Evolutionary conservation across 2,113 vertebrate species (phyloP), one percentile per base, ranked within the genome.

Genomic region (Chrysemys picta): DNA sequence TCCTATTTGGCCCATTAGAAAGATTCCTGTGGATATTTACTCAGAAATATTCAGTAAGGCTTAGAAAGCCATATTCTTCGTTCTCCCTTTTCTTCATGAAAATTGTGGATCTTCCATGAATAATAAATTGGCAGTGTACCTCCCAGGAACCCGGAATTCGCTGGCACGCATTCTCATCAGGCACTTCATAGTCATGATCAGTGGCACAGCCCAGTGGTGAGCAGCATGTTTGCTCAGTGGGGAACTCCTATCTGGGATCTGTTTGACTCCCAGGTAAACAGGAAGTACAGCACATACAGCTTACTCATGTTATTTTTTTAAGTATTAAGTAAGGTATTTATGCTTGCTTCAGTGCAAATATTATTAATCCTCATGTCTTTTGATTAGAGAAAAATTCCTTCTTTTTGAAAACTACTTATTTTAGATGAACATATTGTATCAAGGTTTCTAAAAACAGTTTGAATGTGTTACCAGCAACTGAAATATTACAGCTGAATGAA

Each of bases 321-420:
- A 31, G 45, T 59, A 76, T 53, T 88, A 79, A 56, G 10, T 83
- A 90, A 88, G 53, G 87, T 89, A 94, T 96, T 96, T 96, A 91
- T 52, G 3, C 53, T 79, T 90, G 6, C 17, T 96, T 76, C 29
- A 78, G 1, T 89, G 49, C 9, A 81, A 72, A 14, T 53, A 21
- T 31, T 96, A 80, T 82, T 95, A 89, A 89, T 89, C 83, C 85
- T 91, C 31, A 85, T 65, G 2, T 87, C 42, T 89, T 88, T 94
- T 87, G 31, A 14, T 1, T 84, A 45, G 21, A 49, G 42, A 87
- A 54, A 85, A 78, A 87, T 59, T 87, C 3, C 17, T 93, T 88
- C 35, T 94, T 13, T 50, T 88, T 95, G n/a, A 89, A 92, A 25
- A 82, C 78, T 42, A 93, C 95, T 95, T 82, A 16, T 12, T 89